Evolutionary conservation across 2,797 vertebrate species (phyloP).

Genomic region (Helicolenus hilgendorfi): DNA sequence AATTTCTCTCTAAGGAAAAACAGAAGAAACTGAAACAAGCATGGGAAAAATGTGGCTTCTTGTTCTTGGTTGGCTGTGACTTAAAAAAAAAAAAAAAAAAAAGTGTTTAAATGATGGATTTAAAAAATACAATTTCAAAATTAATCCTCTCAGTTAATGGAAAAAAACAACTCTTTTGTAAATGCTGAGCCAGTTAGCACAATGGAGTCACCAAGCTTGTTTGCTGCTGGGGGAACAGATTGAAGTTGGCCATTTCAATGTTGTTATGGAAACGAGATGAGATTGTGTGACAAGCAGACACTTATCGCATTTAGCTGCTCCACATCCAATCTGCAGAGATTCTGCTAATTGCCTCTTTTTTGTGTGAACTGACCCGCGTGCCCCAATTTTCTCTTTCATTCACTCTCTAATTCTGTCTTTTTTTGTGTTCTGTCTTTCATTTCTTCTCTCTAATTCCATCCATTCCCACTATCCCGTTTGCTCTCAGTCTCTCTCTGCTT

Average conservation of each 20-base stretch:
- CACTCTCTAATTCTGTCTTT: neutral
- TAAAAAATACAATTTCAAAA: neutral
- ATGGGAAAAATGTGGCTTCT: neutral
- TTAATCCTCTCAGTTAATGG: neutral
- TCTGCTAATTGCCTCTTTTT: constrained; percentile 70
- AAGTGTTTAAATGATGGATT: neutral
- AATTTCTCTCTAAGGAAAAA: neutral
- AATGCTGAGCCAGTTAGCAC: constrained; percentile 14
- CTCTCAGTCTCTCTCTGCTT: neutral
- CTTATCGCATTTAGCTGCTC: constrained; percentile 69
- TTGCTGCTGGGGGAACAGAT: constrained; percentile 55
- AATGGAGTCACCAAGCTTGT: constrained; percentile 41
- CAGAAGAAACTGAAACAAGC: neutral
- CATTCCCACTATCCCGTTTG: neutral
- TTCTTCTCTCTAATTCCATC: neutral
- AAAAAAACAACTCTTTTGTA: neutral
- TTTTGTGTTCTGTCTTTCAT: neutral
- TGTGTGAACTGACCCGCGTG: constrained; percentile 48
- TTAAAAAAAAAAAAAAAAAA: neutral
- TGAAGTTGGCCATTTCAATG: constrained; percentile 78
- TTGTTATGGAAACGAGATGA: constrained; percentile 90
- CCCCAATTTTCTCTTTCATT: constrained; percentile 34
- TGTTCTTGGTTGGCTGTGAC: neutral
- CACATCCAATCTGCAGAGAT: constrained; percentile 52
- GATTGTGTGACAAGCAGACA: constrained; percentile 73